Percentiles rank a stretch among this genome's conserved stretches.
Evolutionary conservation across 1,140 invertebrate genomes (phyloP).

Genomic region (Bombus polaris): DNA sequence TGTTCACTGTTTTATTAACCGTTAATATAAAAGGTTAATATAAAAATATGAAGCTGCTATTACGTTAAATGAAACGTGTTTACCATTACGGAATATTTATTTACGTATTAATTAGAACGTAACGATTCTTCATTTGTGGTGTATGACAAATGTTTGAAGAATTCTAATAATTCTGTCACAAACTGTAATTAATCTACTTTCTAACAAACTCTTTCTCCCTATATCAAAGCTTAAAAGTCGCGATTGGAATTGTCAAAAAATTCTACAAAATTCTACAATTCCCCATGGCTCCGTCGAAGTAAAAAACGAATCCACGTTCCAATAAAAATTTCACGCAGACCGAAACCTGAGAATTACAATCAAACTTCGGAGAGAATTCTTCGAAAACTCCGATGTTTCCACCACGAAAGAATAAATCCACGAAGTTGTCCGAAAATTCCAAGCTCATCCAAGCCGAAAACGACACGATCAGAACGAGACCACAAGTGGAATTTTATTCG

Average conservation of each 20-base stretch:
- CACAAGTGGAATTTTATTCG: neutral
- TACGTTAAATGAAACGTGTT: neutral
- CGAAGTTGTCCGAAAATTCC: neutral
- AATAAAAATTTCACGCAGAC: too few relatives aligned
- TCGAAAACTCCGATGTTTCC: neutral
- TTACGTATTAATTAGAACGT: neutral
- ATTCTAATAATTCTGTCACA: too few relatives aligned
- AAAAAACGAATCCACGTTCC: too few relatives aligned
- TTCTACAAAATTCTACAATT: too few relatives aligned
- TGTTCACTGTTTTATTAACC: neutral
- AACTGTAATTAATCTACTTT: too few relatives aligned
- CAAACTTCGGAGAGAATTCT: neutral
- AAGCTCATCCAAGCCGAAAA: neutral
- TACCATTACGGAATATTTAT: neutral
- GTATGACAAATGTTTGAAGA: too few relatives aligned
- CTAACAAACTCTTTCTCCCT: too few relatives aligned
- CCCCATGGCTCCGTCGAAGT: too few relatives aligned
- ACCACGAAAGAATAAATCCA: neutral
- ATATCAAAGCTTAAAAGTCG: too few relatives aligned
- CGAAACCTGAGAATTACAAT: too few relatives aligned
- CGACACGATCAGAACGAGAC: neutral
- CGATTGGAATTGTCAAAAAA: too few relatives aligned
- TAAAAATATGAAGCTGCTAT: neutral
- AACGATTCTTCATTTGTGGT: neutral
- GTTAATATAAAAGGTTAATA: neutral